These are phyloP conservation scores for Deilephila porcellus DNA, from an alignment of 2,888 invertebrate species.

Conservation along the genomic window DNA sequence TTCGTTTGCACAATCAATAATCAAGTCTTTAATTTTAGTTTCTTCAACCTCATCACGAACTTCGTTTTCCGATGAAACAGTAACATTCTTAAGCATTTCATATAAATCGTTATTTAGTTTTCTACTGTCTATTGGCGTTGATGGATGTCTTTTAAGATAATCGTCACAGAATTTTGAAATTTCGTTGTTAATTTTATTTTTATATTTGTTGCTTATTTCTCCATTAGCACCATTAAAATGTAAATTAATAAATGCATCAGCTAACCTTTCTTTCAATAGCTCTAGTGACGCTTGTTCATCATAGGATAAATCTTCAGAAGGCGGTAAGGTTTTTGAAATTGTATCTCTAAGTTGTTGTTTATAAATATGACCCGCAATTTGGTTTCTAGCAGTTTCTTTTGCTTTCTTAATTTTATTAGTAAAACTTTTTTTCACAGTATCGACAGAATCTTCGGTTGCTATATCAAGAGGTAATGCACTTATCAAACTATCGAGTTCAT, in stretches of 20 bases:
- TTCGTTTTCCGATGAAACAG: conserved; percentile 54
- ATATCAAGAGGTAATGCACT: conserved; percentile 40
- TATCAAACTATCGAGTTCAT: conserved; percentile 55
- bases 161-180: conserved; percentile 59
- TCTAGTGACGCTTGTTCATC: conserved; percentile 58
- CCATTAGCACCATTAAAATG: conserved; percentile 50
- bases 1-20: conserved; percentile 56
- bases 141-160: conserved; percentile 54
- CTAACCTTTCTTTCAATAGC: conserved; percentile 60
- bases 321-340: conserved; percentile 56
- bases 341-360: conserved; percentile 58
- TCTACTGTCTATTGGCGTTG: conserved; percentile 45
- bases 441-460: conserved; percentile 40
- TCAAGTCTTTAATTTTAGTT: conserved; percentile 55
- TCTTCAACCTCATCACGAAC: conserved; percentile 56
- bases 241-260: conserved; percentile 65
- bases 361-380: conserved; percentile 52
- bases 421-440: conserved; percentile 47
- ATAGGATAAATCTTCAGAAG: conserved; percentile 38
- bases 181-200: conserved; percentile 53
- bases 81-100: conserved; percentile 53
- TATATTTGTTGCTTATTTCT: conserved; percentile 48
- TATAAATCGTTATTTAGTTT: conserved; percentile 56
- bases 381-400: conserved; percentile 48
- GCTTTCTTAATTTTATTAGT: conserved; percentile 49